Base-by-base conservation (phyloP, 1,140 invertebrate genomes). In the Kradibia gibbosae region DNA sequence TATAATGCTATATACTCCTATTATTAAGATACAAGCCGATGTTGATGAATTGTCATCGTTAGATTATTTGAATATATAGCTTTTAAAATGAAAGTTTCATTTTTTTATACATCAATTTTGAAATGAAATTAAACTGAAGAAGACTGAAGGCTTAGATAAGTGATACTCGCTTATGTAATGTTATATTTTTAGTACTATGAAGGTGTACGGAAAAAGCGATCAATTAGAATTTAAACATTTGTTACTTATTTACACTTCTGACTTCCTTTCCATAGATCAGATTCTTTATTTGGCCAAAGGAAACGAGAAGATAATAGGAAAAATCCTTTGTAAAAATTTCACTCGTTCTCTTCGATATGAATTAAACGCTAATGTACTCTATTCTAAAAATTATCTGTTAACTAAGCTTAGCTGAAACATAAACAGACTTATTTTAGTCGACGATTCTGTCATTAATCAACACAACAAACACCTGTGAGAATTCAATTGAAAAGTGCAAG, bases 201-300 rank as follows among this genome's bases (percentile, higher is more conserved):
- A 78, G 76, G 76, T 82, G 25, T 81, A 53, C 67, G 53, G 65
- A 82, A 82, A 78, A 82, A 79, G 53, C 67, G 39, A 78, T 82
- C n/a, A 74, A 57, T 79, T 78, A 39, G 31, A 82, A 48, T 78
- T 82, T 82, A 39, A 82, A 82, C 42, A 82, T 39, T 78, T n/a
- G 78, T 82, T 82, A 82, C 81, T 82, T 82, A 82, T 82, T 82
- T 82, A 82, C 81, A 82, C 76, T 74, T 78, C 75, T 60, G 76
- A 75, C 76, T 62, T 74, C 73, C 67, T 48, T 78, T 82, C 62
- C 81, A 82, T 73, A 78, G 45, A 77, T 77, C 74, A 28, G 39
- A 60, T 75, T 67, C 67, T 81, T 42, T 60, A 67, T 55, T 81
- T 57, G 45, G 25, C 34, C 20, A 81, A 76, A 76, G 50, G 57